phyloP scores from a whole-genome alignment of 2,888 invertebrate genomes.

The Perithous albicinctus region DNA sequence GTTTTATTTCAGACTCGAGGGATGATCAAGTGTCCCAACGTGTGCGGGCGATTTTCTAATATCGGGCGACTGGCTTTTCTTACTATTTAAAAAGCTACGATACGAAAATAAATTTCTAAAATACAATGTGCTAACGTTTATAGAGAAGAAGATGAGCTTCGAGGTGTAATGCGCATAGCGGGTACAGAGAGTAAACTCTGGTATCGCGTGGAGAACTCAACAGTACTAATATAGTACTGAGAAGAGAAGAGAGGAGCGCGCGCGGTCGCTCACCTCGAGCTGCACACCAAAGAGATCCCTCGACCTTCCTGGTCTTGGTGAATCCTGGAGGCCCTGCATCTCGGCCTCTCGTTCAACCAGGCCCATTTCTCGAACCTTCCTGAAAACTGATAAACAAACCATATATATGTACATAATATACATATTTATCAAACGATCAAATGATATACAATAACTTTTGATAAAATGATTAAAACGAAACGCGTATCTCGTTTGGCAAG shows the following conservation, averaged over 20 bases:
- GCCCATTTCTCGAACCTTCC: conserved; percentile 77
- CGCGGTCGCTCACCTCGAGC: conserved; percentile 86
- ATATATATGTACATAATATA: background rate
- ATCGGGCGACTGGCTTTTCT: too few species aligned
- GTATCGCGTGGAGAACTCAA: background rate
- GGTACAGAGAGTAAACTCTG: background rate
- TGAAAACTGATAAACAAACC: conserved; percentile 55
- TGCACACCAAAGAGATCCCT: conserved; percentile 88
- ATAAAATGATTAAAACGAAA: too few species aligned
- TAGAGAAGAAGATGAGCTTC: background rate
- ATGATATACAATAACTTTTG: background rate
- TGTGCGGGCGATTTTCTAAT: background rate
- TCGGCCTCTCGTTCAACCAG: conserved; percentile 80
- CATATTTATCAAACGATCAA: background rate
- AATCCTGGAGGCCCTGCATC: conserved; percentile 82
- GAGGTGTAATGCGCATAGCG: background rate
- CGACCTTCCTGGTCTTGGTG: conserved; percentile 85
- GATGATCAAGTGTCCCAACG: background rate
- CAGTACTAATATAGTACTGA: background rate
- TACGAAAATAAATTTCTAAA: background rate
- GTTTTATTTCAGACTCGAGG: background rate
- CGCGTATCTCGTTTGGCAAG: too few species aligned
- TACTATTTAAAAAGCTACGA: too few species aligned
- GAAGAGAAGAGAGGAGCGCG: background rate
- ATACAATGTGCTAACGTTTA: background rate